Base-by-base conservation (phyloP, 2,888 invertebrate genomes). In the Diarsia mendica region DNA sequence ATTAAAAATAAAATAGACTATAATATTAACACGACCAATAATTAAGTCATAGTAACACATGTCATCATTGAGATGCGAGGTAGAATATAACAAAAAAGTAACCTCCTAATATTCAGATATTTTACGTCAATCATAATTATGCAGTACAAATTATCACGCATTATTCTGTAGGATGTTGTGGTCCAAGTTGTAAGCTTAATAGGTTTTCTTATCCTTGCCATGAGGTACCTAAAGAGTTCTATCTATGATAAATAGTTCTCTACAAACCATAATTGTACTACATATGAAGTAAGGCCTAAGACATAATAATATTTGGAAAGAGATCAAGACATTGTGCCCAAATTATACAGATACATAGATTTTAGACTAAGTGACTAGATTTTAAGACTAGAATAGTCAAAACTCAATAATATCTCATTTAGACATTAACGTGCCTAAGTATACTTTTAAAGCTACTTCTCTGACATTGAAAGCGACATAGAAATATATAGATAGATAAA, bases 381-480 rank as follows among this genome's bases (percentile, higher is more conserved):
- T 87, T 89, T 77, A 88, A 76, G 88, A 88, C 84, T 87, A 88
- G 86, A 84, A 87, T 85, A 87, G 87, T 85, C 88, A 85, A 88
- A 88, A 88, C 83, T 87, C 85, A 90, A 89, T 83, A 81, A 76
- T 81, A 75, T 85, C 81, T 87, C 80, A 67, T 87, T 84, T 84
- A 80, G 83, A 88, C 84, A 81, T 63, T 76, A 61, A 77, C 64
- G 84, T 85, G 88, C 86, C 87, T 88, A 89, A 80, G 73, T 82
- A 81, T 83, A 87, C 80, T 85, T 88, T 88, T 89, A 89, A 89
- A 90, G 90, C 90, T 91, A 91, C 88, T 85, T 86, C 83, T 87
- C 85, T 93, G 93, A 95, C 95, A 96, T 93, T 93, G 91, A 96
- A 96, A 96, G 95, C 95, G 95, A 95, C 91, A 94, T 94, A 94